Conservation (phyloP, 2,113 vertebrate species). For the Varanus komodoensis region DNA sequence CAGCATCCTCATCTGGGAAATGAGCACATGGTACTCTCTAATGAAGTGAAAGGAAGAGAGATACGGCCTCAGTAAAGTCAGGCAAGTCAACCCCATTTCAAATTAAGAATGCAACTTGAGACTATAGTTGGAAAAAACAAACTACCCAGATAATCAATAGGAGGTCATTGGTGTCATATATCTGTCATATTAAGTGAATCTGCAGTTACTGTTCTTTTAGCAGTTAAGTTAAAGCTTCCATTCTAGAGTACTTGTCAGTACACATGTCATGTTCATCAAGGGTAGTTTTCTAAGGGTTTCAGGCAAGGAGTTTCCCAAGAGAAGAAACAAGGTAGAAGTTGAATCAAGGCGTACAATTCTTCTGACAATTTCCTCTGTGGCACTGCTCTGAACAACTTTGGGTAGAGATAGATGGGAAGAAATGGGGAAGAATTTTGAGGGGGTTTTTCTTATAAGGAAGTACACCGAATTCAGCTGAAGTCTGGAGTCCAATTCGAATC, state of each 20-base stretch:
- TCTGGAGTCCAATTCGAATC: too few relatives aligned
- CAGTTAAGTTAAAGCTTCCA: slow-evolving; percentile 25
- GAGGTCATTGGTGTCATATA: slow-evolving; percentile 16
- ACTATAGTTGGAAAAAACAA: background rate
- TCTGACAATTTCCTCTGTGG: background rate
- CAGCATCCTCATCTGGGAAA: background rate
- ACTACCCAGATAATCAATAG: slow-evolving; percentile 5
- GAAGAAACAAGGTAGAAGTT: background rate
- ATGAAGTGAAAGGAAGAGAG: background rate
- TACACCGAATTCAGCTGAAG: too few relatives aligned
- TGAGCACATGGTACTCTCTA: background rate
- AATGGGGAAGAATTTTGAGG: background rate
- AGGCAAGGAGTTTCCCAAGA: background rate
- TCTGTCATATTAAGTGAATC: slow-evolving; percentile 34
- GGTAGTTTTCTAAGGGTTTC: background rate
- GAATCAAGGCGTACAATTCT: background rate
- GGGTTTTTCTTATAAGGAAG: background rate
- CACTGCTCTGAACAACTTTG: background rate
- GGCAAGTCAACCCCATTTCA: background rate
- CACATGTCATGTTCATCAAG: slow-evolving; percentile 14
- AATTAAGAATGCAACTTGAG: slow-evolving; percentile 7
- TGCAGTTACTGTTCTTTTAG: slow-evolving; percentile 4
- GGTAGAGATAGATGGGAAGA: background rate
- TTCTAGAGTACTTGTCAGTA: slow-evolving; percentile 14
- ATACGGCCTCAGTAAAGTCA: slow-evolving; percentile 5